phyloP scores from a whole-genome alignment of 2,113 vertebrate genomes.

The Lota lota region DNA sequence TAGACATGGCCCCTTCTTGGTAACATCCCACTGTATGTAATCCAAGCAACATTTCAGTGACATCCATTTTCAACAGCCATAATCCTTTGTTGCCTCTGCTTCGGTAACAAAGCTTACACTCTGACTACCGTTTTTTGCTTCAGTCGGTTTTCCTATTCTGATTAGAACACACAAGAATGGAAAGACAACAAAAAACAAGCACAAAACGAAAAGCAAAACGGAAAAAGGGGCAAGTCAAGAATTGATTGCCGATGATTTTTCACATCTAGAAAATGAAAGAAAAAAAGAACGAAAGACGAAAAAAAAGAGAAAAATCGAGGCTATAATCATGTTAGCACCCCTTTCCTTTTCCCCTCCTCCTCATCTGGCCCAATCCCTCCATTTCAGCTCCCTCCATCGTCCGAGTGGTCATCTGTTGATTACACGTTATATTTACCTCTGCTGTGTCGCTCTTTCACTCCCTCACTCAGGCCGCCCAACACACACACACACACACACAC shows the following conservation, averaged over 20 bases:
- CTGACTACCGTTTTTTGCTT: background rate
- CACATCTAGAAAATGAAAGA: slow-evolving; percentile 47
- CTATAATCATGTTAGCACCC: slow-evolving; percentile 78
- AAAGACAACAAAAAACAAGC: slow-evolving; percentile 25
- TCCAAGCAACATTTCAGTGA: background rate
- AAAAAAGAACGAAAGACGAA: slow-evolving; percentile 41
- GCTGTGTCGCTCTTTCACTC: slow-evolving; percentile 57
- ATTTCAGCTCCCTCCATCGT: slow-evolving; percentile 64
- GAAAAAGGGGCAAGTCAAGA: slow-evolving; percentile 40
- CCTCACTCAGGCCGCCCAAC: slow-evolving; percentile 42
- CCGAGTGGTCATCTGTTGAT: slow-evolving; percentile 83
- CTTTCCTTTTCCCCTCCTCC: slow-evolving; percentile 16
- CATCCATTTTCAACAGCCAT: background rate
- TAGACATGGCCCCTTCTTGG: background rate
- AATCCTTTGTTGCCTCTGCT: too few species aligned
- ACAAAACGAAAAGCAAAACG: slow-evolving; percentile 41
- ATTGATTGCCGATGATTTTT: slow-evolving; percentile 68
- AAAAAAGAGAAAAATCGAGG: slow-evolving; percentile 65
- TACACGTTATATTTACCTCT: slow-evolving; percentile 79
- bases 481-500: slow-evolving; percentile 29
- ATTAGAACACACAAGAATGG: background rate
- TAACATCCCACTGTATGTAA: background rate
- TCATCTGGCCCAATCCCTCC: slow-evolving; percentile 52
- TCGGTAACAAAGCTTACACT: background rate
- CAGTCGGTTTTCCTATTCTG: slow-evolving; percentile 13